Evolutionary conservation across 2,797 vertebrate genomes (phyloP).

Genomic region (Enteromius trimaculatus): DNA sequence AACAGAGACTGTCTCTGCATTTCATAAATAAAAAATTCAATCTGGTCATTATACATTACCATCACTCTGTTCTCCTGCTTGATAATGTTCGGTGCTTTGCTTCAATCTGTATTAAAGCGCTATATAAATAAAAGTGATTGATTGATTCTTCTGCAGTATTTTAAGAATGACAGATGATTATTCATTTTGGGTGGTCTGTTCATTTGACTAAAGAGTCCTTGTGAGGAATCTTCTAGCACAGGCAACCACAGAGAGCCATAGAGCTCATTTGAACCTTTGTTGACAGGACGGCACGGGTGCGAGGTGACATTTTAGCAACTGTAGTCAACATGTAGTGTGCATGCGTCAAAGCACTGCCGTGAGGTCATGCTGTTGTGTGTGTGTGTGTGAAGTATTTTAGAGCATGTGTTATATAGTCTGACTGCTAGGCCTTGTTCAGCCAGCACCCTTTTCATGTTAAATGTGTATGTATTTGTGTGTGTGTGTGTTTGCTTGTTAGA

Average conservation of each 20-base stretch:
- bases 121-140: no score
- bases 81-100: no score
- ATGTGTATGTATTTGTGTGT: constrained; percentile 58
- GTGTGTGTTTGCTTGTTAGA: constrained; percentile 28
- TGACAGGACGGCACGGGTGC: constrained; percentile 70
- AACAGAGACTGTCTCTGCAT: no score
- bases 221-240: background rate
- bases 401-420: constrained; percentile 42
- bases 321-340: constrained; percentile 54
- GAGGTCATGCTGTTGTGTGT: constrained; percentile 56
- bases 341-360: constrained; percentile 29
- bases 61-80: no score
- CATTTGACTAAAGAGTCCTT: background rate
- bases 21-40: no score
- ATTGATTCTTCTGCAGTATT: background rate
- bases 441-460: constrained; percentile 28
- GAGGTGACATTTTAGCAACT: constrained; percentile 69
- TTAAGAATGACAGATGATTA: background rate
- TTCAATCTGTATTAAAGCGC: no score
- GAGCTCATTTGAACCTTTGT: constrained; percentile 66
- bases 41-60: no score
- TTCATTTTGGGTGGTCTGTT: background rate
- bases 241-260: constrained; percentile 17
- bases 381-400: constrained; percentile 37
- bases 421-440: constrained; percentile 62